Conservation (phyloP, 2,888 invertebrate species). For the Carcina quercana region DNA sequence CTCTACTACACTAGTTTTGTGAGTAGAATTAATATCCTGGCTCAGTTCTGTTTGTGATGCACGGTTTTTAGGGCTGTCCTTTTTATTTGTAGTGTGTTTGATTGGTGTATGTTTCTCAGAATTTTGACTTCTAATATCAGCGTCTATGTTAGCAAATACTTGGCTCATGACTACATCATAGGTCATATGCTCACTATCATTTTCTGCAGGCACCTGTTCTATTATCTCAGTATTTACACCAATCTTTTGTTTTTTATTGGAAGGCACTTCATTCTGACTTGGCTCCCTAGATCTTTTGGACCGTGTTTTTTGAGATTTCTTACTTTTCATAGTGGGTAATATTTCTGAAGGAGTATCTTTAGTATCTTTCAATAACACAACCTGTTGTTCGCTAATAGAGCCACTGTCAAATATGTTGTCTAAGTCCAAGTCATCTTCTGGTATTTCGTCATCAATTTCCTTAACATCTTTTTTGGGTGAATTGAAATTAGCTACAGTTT, state of each 20-base stretch:
- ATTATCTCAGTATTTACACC: conserved; percentile 11
- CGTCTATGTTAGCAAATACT: conserved; percentile 59
- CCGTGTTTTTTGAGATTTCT: conserved; percentile 28
- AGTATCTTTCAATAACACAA: conserved; percentile 33
- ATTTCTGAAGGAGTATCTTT: conserved; percentile 45
- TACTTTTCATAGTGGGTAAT: conserved; percentile 31
- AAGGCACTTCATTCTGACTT: conserved; percentile 25
- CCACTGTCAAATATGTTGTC: conserved; percentile 52
- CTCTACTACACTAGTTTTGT: conserved; percentile 20
- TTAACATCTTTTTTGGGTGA: conserved; percentile 1
- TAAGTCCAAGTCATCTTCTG: conserved; percentile 37
- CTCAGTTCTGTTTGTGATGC: conserved; percentile 2
- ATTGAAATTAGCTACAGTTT: neutral
- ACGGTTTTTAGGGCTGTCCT: neutral
- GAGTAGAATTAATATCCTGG: conserved; percentile 26
- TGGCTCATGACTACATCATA: conserved; percentile 54
- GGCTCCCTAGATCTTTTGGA: conserved; percentile 40
- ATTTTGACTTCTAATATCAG: conserved; percentile 35
- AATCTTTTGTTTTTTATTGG: conserved; percentile 40
- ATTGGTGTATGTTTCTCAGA: conserved; percentile 3
- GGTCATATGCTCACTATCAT: conserved; percentile 43
- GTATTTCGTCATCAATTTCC: conserved; percentile 7
- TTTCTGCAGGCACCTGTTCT: conserved; percentile 15
- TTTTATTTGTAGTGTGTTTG: neutral
- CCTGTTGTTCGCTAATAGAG: conserved; percentile 38